These are phyloP conservation scores for Megalurothrips usitatus DNA, from an alignment of 2,888 invertebrate genomes.

Conservation along the genomic window DNA sequence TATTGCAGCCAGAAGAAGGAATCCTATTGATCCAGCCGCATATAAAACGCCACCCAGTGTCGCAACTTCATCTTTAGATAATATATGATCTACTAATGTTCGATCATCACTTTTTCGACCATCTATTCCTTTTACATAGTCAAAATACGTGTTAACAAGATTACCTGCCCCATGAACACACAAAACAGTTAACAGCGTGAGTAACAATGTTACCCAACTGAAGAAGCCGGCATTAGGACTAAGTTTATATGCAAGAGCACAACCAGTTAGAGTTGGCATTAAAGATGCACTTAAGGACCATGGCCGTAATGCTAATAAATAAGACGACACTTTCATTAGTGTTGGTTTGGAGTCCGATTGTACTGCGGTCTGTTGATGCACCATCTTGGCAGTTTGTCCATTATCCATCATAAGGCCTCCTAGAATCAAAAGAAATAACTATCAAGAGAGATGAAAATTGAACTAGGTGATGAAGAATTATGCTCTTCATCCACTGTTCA, in stretches of 20 bases:
- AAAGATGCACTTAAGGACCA: constrained; percentile 92
- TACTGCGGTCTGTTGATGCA: background rate
- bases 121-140: constrained; percentile 91
- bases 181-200: constrained; percentile 80
- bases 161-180: constrained; percentile 95
- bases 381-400: background rate
- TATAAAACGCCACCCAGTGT: constrained; percentile 86
- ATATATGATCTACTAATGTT: constrained; percentile 87
- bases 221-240: constrained; percentile 66
- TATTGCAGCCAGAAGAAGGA: constrained; percentile 67
- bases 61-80: constrained; percentile 77
- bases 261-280: constrained; percentile 85
- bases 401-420: background rate
- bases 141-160: constrained; percentile 93
- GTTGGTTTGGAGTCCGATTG: constrained; percentile 7
- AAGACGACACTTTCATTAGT: constrained; percentile 82
- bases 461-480: background rate
- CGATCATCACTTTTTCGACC: constrained; percentile 89
- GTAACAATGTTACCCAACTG: constrained; percentile 70
- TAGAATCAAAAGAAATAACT: background rate
- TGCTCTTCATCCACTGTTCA: background rate
- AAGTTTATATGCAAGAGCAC: constrained; percentile 76
- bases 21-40: constrained; percentile 77
- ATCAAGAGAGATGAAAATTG: background rate
- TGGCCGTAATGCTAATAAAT: constrained; percentile 81